A percentile compares a stretch with the other conserved stretches of the same genome.
Evolutionary conservation across 2,797 vertebrate genomes (phyloP).

Genomic region (Alectoris magna): DNA sequence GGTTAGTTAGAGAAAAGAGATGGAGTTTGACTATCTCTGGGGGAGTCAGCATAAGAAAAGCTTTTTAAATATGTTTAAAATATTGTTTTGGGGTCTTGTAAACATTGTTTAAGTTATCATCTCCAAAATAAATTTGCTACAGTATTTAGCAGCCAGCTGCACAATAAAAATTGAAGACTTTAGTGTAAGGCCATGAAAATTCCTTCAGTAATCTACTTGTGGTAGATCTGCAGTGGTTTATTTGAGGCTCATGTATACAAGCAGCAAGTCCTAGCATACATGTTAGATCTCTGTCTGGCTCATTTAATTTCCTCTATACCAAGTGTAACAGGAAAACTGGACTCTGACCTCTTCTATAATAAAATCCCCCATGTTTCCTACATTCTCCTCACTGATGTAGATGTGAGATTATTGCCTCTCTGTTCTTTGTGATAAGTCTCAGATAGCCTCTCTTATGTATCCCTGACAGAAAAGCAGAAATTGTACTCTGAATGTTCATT

Average conservation of each 20-base stretch:
- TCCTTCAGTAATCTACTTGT: background rate
- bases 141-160: background rate
- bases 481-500: background rate
- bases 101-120: constrained; percentile 10
- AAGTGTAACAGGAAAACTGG: background rate
- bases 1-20: background rate
- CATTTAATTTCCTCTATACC: background rate
- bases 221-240: background rate
- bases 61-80: constrained; percentile 1
- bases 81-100: background rate
- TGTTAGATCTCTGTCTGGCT: background rate
- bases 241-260: accelerated
- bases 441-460: background rate
- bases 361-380: background rate
- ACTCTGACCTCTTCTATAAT: background rate
- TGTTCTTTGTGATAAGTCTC: background rate
- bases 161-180: constrained; percentile 6
- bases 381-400: background rate
- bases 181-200: background rate
- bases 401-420: background rate
- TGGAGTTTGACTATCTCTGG: background rate
- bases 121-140: constrained; percentile 3
- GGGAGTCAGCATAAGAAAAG: background rate
- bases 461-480: background rate
- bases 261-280: background rate